Percentiles rank a stretch among this genome's conserved stretches.
These are phyloP conservation scores for Eulimnadia texana DNA, from an alignment of 1,140 invertebrate species.

Conservation along the genomic window DNA sequence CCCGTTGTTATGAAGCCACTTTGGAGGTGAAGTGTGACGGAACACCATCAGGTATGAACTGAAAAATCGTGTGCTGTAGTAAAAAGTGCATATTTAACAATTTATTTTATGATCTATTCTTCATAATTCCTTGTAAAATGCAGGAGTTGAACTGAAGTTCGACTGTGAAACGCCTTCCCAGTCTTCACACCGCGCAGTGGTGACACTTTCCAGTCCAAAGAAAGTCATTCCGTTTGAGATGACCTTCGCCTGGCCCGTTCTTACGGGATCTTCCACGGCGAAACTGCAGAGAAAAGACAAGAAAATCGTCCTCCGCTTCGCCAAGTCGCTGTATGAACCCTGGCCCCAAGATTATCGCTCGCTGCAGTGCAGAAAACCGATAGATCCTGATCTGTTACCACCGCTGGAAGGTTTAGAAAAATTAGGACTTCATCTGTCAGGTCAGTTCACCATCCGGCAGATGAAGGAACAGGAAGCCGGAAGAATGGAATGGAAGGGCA, in stretches of 20 bases:
- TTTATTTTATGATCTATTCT: background rate
- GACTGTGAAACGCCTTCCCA: background rate
- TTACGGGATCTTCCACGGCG: background rate
- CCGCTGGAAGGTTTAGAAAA: background rate
- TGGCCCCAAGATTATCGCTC: background rate
- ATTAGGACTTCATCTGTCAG: background rate
- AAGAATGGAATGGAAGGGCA: background rate
- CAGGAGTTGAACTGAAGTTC: background rate
- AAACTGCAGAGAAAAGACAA: background rate
- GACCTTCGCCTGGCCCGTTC: background rate
- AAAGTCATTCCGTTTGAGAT: background rate
- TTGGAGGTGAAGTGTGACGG: background rate
- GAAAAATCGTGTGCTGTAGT: background rate
- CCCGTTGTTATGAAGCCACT: background rate
- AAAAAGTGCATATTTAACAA: background rate
- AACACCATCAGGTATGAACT: background rate
- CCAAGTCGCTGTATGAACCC: background rate
- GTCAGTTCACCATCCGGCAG: background rate
- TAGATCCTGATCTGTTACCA: background rate
- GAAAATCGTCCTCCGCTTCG: background rate
- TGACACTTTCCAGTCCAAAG: background rate
- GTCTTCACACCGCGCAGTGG: background rate
- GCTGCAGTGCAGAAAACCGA: background rate
- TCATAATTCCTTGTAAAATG: background rate
- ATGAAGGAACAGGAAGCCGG: background rate